Evolutionary conservation across 1,140 invertebrate species (phyloP), one percentile per base, ranked within the genome.

Genomic region (Leptopilina boulardi): DNA sequence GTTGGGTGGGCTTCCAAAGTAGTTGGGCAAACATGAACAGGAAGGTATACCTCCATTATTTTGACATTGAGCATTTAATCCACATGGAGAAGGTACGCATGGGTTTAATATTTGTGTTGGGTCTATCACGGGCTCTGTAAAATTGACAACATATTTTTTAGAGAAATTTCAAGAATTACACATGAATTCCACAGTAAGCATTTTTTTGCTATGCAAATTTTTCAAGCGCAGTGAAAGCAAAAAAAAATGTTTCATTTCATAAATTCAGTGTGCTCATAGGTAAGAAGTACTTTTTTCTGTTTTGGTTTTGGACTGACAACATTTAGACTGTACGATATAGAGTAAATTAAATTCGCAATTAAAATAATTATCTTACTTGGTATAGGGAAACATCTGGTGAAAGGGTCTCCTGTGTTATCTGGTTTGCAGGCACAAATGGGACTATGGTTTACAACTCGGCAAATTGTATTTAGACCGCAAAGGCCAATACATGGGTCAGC

Each of bases 11-110:
- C 83, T 87, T 71, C 93, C 93, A 41, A 92, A 86, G 70, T 83
- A 93, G 44, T 89, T 91, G 19, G 89, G 86, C 19, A 92, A 82
- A 81, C 94, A 94, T 23, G 93, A 93, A 82, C 94, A 94, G 0
- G 93, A 93, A 9, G 94, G 91, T 15, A 84, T 82, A 23, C 91
- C 91, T 59, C 91, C 90, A 70, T 92, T 91, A 76, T 93, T 92
- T 84, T 91, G 88, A 81, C 91, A 92, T 82, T 91, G 88, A 4
- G 91, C 91, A 81, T 92, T 91, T 34, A 90, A 88, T 42, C 93
- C 93, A 88, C 93, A 94, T 38, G 91, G 91, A 13, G 88, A 90
- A 56, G 91, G 91, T 51, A 88, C 51, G 73, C 92, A 92, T 18
- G 91, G 90, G 44, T 82, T 84, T 75, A 77, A 77, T 47, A 66